Conservation (phyloP, 2,888 invertebrate genomes). For the Dioctria rufipes region DNA sequence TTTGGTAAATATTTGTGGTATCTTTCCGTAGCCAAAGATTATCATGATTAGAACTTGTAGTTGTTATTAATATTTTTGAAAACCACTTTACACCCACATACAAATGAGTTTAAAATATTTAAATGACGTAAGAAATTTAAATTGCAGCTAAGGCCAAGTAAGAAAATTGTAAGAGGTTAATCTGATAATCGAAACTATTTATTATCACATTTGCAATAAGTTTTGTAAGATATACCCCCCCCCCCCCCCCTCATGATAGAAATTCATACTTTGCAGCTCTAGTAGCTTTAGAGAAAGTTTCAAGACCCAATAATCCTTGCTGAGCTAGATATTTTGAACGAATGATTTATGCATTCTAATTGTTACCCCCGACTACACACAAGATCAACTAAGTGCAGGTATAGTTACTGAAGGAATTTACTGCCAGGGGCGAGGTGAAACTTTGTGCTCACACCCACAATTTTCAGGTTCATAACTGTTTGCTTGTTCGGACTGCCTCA, state of each 20-base stretch:
- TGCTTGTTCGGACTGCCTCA: constrained; percentile 27
- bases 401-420: constrained; percentile 36
- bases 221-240: too few relatives aligned
- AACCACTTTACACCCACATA: too few relatives aligned
- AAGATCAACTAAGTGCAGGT: constrained; percentile 38
- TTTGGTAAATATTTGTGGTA: too few relatives aligned
- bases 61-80: too few relatives aligned
- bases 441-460: constrained; percentile 12
- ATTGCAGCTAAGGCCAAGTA: too few relatives aligned
- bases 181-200: neutral
- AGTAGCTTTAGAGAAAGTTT: constrained; percentile 1
- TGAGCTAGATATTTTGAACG: constrained; percentile 11
- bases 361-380: constrained; percentile 32
- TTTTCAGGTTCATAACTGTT: constrained; percentile 40
- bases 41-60: too few relatives aligned
- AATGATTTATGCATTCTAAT: constrained; percentile 49
- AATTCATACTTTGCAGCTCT: neutral
- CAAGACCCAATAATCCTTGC: constrained; percentile 4
- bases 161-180: neutral
- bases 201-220: neutral
- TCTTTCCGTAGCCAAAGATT: too few relatives aligned
- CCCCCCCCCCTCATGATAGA: neutral
- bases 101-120: too few relatives aligned
- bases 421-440: neutral
- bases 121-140: too few relatives aligned